Conservation (phyloP, 2,797 vertebrate genomes). For the Sebastes itinus region DNA sequence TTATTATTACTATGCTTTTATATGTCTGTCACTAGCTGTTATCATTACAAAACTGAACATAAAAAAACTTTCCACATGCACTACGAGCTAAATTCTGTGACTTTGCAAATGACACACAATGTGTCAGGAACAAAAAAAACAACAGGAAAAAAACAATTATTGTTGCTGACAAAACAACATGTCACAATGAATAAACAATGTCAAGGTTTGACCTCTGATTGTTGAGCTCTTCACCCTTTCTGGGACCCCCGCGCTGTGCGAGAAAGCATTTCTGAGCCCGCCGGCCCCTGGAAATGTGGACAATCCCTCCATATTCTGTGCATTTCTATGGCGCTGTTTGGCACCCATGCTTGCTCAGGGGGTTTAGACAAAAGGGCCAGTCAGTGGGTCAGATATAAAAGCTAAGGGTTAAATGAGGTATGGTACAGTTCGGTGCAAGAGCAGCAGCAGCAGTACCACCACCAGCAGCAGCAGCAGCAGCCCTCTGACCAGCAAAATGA, state of each 20-base stretch:
- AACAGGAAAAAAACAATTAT: background rate
- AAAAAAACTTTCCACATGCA: background rate
- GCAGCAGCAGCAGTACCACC: conserved; percentile 48
- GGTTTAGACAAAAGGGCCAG: conserved; percentile 59
- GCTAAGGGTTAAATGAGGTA: conserved; percentile 67
- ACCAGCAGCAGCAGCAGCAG: conserved; percentile 41
- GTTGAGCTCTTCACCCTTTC: conserved; percentile 57
- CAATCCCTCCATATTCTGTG: conserved; percentile 56
- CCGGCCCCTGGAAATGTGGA: conserved; percentile 44
- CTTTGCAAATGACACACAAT: conserved; percentile 1
- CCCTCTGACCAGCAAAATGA: conserved; percentile 63
- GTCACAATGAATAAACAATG: conserved; percentile 28
- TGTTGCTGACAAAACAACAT: conserved; percentile 38
- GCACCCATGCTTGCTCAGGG: conserved; percentile 63
- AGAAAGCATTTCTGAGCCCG: conserved; percentile 53
- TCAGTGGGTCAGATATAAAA: conserved; percentile 70
- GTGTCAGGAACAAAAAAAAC: background rate
- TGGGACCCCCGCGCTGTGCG: conserved; percentile 23
- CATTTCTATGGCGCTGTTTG: conserved; percentile 55
- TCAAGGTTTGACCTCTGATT: conserved; percentile 50
- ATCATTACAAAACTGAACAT: background rate
- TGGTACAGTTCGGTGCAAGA: conserved; percentile 68
- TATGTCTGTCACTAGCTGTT: background rate
- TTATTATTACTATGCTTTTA: background rate
- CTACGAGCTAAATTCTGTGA: background rate